These are phyloP conservation scores for Zelostemma sp. DNA, from an alignment of 1,140 invertebrate species.

Conservation along the genomic window DNA sequence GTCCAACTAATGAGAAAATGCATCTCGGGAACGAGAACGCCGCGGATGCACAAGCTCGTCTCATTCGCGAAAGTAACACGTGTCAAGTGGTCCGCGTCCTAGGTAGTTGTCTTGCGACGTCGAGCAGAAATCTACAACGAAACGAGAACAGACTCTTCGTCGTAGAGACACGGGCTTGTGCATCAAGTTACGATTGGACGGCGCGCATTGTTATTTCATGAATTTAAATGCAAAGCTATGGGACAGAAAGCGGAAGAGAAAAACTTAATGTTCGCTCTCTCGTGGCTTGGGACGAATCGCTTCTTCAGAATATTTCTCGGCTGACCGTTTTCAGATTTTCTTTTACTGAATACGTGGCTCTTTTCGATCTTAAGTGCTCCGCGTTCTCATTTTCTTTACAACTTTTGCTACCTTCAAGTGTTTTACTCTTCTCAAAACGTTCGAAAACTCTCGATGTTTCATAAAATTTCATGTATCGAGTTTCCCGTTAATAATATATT, in stretches of 20 bases:
- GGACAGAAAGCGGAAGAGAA: constrained; percentile 23
- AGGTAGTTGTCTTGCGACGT: constrained; percentile 37
- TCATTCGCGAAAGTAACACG: constrained; percentile 41
- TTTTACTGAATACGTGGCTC: not conserved
- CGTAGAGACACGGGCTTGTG: constrained; percentile 26
- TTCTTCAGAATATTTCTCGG: constrained; percentile 22
- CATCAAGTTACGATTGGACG: constrained; percentile 55
- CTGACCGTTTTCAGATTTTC: constrained; percentile 19
- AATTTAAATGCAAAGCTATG: constrained; percentile 61
- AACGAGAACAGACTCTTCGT: constrained; percentile 28
- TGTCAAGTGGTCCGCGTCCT: constrained; percentile 38
- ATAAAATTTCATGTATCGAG: no score
- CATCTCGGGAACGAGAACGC: constrained; percentile 11
- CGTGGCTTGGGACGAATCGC: constrained; percentile 11
- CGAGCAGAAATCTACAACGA: constrained; percentile 39
- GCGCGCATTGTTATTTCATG: constrained; percentile 62
- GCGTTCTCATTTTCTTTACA: not conserved
- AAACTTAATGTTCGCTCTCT: constrained; percentile 15
- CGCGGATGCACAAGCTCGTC: constrained; percentile 25
- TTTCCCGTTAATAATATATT: no score
- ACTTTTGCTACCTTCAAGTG: no score
- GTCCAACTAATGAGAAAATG: constrained; percentile 44
- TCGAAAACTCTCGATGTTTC: no score
- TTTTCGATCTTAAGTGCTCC: not conserved
- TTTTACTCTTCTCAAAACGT: no score